phyloP scores from a whole-genome alignment of 30 jellyfish, hydroid and myxozoan genomes.

The Aurelia sp. region DNA sequence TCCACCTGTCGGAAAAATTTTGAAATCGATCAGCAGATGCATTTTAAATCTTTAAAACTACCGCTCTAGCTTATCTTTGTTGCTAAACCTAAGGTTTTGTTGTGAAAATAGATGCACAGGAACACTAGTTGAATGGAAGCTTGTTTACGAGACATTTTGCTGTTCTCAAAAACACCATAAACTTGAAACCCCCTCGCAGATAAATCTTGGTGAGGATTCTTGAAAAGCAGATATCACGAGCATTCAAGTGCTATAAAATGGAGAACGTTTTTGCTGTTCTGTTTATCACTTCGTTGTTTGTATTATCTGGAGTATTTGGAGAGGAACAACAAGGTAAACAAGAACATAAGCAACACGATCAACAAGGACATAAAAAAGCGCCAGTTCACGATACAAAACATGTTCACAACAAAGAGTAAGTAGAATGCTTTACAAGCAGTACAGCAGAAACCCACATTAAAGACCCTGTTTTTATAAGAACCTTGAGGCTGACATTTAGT shows the following conservation, averaged over 20 bases:
- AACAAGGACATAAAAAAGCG: constrained; percentile 59
- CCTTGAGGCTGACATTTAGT: too few relatives aligned
- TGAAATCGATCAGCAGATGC: background rate
- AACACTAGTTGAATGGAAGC: too few relatives aligned
- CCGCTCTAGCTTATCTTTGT: too few relatives aligned
- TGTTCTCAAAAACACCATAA: too few relatives aligned
- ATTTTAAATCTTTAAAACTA: background rate
- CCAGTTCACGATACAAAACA: constrained; percentile 92
- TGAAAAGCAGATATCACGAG: too few relatives aligned
- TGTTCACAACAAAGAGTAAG: constrained; percentile 97
- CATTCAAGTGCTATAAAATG: background rate
- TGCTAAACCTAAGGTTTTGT: too few relatives aligned
- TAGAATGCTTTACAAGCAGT: background rate
- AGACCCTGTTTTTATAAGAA: too few relatives aligned
- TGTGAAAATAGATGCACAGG: too few relatives aligned
- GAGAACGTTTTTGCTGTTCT: background rate
- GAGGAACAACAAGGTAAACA: constrained; percentile 18
- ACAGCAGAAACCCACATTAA: too few relatives aligned
- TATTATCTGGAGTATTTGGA: background rate
- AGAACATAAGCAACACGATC: constrained; percentile 12
- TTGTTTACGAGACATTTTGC: too few relatives aligned
- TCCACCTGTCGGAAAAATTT: constrained; percentile 65
- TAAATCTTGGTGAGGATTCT: too few relatives aligned
- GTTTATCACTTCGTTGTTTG: background rate
- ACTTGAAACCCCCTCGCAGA: too few relatives aligned